phyloP scores from a whole-genome alignment of 2,113 vertebrate genomes.

The Oenanthe oenanthe region DNA sequence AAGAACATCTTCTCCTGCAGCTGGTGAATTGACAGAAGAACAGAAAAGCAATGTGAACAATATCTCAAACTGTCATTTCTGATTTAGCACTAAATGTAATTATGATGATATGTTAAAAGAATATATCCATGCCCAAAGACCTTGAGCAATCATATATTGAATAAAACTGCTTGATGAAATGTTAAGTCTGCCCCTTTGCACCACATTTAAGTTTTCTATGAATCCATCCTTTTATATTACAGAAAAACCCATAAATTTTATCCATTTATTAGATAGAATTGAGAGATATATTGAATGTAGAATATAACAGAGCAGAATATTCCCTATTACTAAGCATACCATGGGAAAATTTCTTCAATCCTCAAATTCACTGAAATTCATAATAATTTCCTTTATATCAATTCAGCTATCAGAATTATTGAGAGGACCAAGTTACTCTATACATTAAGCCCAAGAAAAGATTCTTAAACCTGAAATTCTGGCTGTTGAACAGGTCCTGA shows the following conservation, averaged over 20 bases:
- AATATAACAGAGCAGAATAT: not conserved
- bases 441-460: not conserved
- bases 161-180: constrained; percentile 10
- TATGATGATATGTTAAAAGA: constrained; percentile 25
- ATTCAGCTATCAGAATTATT: not conserved
- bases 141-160: not conserved
- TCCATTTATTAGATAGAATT: constrained; percentile 10
- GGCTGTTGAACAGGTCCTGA: not conserved
- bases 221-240: constrained; percentile 5
- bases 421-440: not conserved
- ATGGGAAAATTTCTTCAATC: not conserved
- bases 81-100: constrained; percentile 32
- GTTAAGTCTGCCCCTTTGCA: not conserved
- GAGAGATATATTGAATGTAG: not conserved
- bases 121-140: not conserved
- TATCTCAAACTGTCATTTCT: constrained; percentile 7
- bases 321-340: not conserved
- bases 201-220: not conserved
- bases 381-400: not conserved
- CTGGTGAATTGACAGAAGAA: constrained; percentile 4
- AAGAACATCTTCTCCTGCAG: not conserved
- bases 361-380: not conserved
- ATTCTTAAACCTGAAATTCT: not conserved
- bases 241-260: not conserved
- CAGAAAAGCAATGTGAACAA: constrained; percentile 24